Percentiles rank a stretch among this genome's conserved stretches.
These are phyloP conservation scores for Nothocercus nigrocapillus DNA, from an alignment of 2,113 vertebrate species.

Conservation along the genomic window DNA sequence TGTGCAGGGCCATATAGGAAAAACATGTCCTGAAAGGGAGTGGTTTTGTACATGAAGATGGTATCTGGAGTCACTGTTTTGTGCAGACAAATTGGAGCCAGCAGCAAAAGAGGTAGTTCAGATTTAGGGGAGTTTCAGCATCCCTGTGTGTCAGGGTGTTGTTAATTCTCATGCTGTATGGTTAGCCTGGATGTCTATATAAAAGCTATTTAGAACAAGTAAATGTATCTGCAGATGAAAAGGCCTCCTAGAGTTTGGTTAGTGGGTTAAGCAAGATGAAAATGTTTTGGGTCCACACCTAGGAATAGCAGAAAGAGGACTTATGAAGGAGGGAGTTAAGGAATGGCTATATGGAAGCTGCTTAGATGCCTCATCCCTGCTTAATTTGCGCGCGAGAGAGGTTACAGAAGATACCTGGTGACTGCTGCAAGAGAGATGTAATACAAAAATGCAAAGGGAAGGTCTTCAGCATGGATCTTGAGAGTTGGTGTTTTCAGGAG, in stretches of 20 bases:
- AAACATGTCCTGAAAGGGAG: not conserved
- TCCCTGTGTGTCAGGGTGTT: not conserved
- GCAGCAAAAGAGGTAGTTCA: not conserved
- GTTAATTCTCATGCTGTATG: accelerated
- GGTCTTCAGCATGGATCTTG: not conserved
- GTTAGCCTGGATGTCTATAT: not conserved
- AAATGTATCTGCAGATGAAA: not conserved
- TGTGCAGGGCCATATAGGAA: not conserved
- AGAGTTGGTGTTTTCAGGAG: not conserved
- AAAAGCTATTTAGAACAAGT: not conserved
- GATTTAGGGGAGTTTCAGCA: accelerated
- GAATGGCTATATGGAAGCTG: not conserved
- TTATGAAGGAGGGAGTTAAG: not conserved
- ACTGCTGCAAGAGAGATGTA: not conserved
- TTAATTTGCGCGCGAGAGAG: not conserved
- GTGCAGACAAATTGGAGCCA: not conserved
- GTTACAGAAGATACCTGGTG: not conserved
- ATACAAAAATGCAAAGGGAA: not conserved
- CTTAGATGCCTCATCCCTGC: not conserved
- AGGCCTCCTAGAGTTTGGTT: not conserved
- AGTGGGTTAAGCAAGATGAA: not conserved
- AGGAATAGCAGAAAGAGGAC: not conserved
- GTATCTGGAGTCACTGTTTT: not conserved
- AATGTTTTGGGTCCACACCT: not conserved
- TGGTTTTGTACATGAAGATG: not conserved